A percentile compares a stretch with the other conserved stretches of the same genome.
Evolutionary conservation across 2,797 vertebrate genomes (phyloP).

Genomic region (Brachyalestes nurse): DNA sequence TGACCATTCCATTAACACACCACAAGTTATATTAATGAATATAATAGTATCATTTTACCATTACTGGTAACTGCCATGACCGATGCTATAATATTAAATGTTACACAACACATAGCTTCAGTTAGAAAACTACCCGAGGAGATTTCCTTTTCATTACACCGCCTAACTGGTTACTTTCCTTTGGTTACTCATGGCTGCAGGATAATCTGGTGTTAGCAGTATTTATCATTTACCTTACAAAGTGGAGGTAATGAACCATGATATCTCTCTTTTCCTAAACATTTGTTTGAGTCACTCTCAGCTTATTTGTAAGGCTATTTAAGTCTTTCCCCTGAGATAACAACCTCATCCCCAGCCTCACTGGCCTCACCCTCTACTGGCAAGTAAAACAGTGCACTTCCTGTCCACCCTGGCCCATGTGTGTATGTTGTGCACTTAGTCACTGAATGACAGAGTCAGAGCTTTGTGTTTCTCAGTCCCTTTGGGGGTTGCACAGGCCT

Average conservation of each 20-base stretch:
- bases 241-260: not conserved
- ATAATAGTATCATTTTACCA: no score
- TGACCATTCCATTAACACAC: no score
- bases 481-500: constrained; percentile 15
- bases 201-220: not conserved
- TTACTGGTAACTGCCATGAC: no score
- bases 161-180: not conserved
- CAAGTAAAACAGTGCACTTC: constrained; percentile 31
- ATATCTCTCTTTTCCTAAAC: constrained; percentile 11
- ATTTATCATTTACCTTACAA: constrained; percentile 8
- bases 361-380: constrained; percentile 27
- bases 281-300: constrained; percentile 21
- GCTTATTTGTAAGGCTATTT: constrained; percentile 32
- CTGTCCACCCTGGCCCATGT: constrained; percentile 15
- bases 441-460: constrained; percentile 28
- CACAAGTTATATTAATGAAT: no score
- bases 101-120: not conserved
- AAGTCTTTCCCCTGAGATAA: constrained; percentile 41
- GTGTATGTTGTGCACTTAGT: constrained; percentile 38
- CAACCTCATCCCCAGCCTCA: constrained; percentile 10
- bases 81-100: not conserved
- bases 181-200: not conserved
- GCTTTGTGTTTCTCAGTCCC: constrained; percentile 35
- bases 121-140: not conserved
- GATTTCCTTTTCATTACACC: not conserved